Conservation (phyloP, 2,888 invertebrate species). For the Xanthia togata region DNA sequence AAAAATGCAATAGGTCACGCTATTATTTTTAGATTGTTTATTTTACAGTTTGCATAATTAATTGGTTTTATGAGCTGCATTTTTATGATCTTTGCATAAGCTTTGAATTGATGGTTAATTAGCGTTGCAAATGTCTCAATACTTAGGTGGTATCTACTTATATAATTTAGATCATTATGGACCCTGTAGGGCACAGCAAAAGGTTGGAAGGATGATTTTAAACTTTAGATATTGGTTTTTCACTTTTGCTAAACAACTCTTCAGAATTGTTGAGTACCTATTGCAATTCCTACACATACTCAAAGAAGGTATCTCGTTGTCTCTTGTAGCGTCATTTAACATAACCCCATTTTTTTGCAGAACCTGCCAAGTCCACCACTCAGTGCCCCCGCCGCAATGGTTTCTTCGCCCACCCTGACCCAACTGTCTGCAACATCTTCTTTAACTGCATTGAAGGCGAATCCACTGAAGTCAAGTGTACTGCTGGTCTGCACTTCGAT, state of each 20-base stretch:
- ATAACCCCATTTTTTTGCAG: constrained; percentile 82
- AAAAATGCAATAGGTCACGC: constrained; percentile 59
- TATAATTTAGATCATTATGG: too few species aligned
- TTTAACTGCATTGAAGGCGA: constrained; percentile 97
- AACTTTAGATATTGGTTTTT: not conserved
- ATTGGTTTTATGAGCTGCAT: constrained; percentile 3
- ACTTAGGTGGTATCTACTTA: too few species aligned
- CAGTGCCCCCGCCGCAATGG: constrained; percentile 96
- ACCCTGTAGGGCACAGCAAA: too few species aligned
- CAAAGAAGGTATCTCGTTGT: not conserved
- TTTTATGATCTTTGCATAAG: constrained; percentile 26
- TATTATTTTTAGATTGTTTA: constrained; percentile 29
- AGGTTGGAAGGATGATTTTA: constrained; percentile 4
- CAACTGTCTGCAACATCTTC: constrained; percentile 95
- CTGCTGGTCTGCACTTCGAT: constrained; percentile 97
- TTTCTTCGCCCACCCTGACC: constrained; percentile 97
- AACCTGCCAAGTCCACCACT: constrained; percentile 93
- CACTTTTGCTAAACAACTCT: not conserved
- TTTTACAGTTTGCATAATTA: constrained; percentile 24
- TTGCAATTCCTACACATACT: not conserved
- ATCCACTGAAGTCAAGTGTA: constrained; percentile 94
- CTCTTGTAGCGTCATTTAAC: not conserved
- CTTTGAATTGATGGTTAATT: constrained; percentile 6
- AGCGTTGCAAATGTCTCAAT: constrained; percentile 3
- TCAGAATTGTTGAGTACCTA: not conserved